Evolutionary conservation across 1,140 invertebrate genomes (phyloP).

Genomic region (Drosophila albomicans): DNA sequence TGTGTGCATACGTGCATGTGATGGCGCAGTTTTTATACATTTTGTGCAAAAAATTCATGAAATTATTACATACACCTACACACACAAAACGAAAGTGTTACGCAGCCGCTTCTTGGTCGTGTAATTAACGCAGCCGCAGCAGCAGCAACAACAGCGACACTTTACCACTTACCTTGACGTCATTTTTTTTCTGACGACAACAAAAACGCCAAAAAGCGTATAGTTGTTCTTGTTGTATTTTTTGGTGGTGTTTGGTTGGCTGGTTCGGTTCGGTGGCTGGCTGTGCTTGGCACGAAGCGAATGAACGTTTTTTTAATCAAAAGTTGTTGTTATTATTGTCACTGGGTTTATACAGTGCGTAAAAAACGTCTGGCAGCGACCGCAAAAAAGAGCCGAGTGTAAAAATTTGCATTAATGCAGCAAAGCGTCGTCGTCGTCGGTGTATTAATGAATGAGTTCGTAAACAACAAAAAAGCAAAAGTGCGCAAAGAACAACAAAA

Average conservation of each 20-base stretch:
- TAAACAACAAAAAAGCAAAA: slow-evolving; percentile 40
- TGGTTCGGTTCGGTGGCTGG: slow-evolving; percentile 55
- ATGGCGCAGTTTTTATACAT: slow-evolving; percentile 49
- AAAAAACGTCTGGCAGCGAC: slow-evolving; percentile 51
- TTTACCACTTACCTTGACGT: slow-evolving; percentile 77
- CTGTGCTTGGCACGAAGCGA: slow-evolving; percentile 74
- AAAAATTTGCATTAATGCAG: slow-evolving; percentile 79
- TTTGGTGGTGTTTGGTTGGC: slow-evolving; percentile 37
- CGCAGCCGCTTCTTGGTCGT: slow-evolving; percentile 55
- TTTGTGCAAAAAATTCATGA: slow-evolving; percentile 61
- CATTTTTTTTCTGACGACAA: slow-evolving; percentile 65
- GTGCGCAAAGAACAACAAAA: slow-evolving; percentile 43
- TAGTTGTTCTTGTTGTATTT: slow-evolving; percentile 47
- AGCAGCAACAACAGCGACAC: slow-evolving; percentile 13
- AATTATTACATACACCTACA: slow-evolving; percentile 63
- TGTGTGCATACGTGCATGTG: slow-evolving; percentile 12
- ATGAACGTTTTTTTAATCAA: slow-evolving; percentile 65
- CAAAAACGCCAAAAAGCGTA: slow-evolving; percentile 51
- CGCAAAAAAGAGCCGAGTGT: slow-evolving; percentile 56
- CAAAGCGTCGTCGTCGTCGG: slow-evolving; percentile 25
- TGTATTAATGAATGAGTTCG: slow-evolving; percentile 73
- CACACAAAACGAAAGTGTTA: slow-evolving; percentile 71
- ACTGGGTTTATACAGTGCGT: slow-evolving; percentile 57
- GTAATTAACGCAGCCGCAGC: slow-evolving; percentile 61
- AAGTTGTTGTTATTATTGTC: slow-evolving; percentile 36